Percentiles rank a stretch among this genome's conserved stretches.
Conservation (phyloP, 37 sponge, comb jelly and placozoan genomes). For the Halisarca cf. caerulea region DNA sequence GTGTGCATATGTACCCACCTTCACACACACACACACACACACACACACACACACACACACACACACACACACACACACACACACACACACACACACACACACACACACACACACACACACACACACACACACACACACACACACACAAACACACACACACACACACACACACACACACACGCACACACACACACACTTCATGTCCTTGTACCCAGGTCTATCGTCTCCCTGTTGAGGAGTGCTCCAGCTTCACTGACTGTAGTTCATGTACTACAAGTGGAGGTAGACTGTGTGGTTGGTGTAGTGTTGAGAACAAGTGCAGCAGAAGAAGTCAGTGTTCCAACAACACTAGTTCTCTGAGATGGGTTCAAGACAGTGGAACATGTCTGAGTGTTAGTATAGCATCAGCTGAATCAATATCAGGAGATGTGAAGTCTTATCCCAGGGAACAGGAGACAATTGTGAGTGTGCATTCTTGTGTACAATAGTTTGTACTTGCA, state of each 20-base stretch:
- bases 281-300: slow-evolving; percentile 85
- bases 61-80: no score
- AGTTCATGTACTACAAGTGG: slow-evolving; percentile 27
- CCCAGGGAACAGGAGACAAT: background rate
- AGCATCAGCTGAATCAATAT: slow-evolving; percentile 16
- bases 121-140: no score
- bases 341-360: slow-evolving; percentile 34
- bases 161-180: no score
- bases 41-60: no score
- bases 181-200: no score
- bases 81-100: no score
- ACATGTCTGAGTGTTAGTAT: background rate
- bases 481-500: no score
- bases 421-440: slow-evolving; percentile 10
- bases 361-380: slow-evolving; percentile 13
- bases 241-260: slow-evolving; percentile 48
- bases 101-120: no score
- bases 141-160: no score
- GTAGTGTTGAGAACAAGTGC: slow-evolving; percentile 87
- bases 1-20: no score
- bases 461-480: slow-evolving; percentile 21
- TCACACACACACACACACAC: no score
- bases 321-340: slow-evolving; percentile 65
- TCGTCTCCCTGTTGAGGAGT: slow-evolving; percentile 49
- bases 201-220: slow-evolving; percentile 33